A percentile compares a stretch with the other conserved stretches of the same genome.
These are phyloP conservation scores for Netelia fuscicornis DNA, from an alignment of 2,888 invertebrate genomes.

Conservation along the genomic window DNA sequence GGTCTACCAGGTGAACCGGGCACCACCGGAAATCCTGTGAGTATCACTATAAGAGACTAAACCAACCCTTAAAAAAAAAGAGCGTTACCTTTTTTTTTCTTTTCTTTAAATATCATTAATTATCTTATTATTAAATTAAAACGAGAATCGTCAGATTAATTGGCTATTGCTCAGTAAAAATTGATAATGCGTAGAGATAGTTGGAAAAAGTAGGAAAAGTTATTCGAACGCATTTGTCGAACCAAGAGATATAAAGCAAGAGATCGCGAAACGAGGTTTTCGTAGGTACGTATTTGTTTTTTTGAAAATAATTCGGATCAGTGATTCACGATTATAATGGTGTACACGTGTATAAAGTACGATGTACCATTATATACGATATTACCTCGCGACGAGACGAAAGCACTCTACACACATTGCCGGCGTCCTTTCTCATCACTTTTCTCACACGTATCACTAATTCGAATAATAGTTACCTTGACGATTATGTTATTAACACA, in stretches of 20 bases:
- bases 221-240: slow-evolving; percentile 55
- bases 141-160: background rate
- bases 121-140: background rate
- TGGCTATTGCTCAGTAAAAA: background rate
- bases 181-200: slow-evolving; percentile 13
- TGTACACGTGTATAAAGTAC: background rate
- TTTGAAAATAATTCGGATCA: slow-evolving; percentile 31
- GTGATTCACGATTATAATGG: slow-evolving; percentile 42
- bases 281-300: slow-evolving; percentile 54
- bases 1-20: slow-evolving; percentile 96
- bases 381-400: slow-evolving; percentile 70
- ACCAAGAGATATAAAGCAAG: background rate
- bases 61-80: slow-evolving; percentile 6
- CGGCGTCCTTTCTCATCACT: slow-evolving; percentile 63
- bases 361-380: slow-evolving; percentile 45
- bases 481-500: slow-evolving; percentile 50
- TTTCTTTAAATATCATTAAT: background rate
- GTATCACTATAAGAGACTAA: slow-evolving; percentile 82
- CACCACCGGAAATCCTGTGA: slow-evolving; percentile 93
- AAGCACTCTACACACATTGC: slow-evolving; percentile 70
- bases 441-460: slow-evolving; percentile 46
- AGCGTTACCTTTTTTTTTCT: slow-evolving; percentile 31
- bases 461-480: slow-evolving; percentile 46
- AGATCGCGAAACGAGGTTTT: slow-evolving; percentile 14
- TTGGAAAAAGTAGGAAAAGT: slow-evolving; percentile 9